Conservation (phyloP, 1,140 invertebrate species). For the Drosophila ironensis region DNA sequence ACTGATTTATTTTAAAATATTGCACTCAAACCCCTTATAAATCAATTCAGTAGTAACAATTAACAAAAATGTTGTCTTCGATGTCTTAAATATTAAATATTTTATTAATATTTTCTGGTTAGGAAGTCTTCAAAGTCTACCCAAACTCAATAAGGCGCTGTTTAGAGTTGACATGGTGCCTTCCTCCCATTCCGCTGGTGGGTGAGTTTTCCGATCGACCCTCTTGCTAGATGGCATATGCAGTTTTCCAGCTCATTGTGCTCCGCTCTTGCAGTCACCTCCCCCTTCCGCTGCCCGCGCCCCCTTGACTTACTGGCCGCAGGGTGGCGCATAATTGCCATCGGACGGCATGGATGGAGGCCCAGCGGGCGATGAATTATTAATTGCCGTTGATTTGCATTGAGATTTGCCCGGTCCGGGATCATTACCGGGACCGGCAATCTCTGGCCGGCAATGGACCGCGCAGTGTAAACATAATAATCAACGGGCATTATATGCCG, state of each 20-base stretch:
- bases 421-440: slow-evolving; percentile 55
- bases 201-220: slow-evolving; percentile 3
- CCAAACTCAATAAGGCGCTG: too few species aligned
- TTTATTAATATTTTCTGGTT: too few species aligned
- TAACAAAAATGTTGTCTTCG: too few species aligned
- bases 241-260: slow-evolving; percentile 19
- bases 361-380: slow-evolving; percentile 77
- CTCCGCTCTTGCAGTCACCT: slow-evolving; percentile 1
- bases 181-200: too few species aligned
- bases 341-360: slow-evolving; percentile 41
- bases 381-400: slow-evolving; percentile 79
- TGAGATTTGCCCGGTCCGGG: slow-evolving; percentile 55
- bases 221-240: slow-evolving; percentile 17
- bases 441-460: slow-evolving; percentile 20
- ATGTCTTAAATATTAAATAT: too few species aligned
- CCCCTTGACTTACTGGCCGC: neutral
- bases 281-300: neutral
- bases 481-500: slow-evolving; percentile 68
- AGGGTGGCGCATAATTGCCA: slow-evolving; percentile 56
- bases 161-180: too few species aligned
- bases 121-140: too few species aligned
- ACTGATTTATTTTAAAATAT: too few species aligned
- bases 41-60: too few species aligned
- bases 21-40: too few species aligned
- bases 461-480: slow-evolving; percentile 73